Conservation (phyloP, 2,797 vertebrate genomes). For the Emydoidea blandingii region DNA sequence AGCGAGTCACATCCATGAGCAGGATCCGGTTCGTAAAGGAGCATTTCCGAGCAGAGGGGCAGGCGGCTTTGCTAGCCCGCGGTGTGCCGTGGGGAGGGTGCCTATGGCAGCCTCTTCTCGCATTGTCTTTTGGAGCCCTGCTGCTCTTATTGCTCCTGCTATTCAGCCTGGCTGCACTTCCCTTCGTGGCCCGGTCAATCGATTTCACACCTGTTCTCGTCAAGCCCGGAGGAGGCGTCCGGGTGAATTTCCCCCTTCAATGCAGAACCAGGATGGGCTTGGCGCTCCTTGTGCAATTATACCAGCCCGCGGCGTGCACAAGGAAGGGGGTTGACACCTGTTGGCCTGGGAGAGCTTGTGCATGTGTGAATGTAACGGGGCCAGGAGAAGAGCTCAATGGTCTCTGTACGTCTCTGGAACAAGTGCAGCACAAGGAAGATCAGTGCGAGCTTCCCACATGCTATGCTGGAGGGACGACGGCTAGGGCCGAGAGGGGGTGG, state of each 20-base stretch:
- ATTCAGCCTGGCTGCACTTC: neutral
- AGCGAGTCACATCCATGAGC: neutral
- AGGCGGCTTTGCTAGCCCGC: neutral
- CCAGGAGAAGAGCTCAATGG: neutral
- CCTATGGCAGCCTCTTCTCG: neutral
- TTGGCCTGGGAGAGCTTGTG: neutral
- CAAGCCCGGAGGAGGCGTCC: neutral
- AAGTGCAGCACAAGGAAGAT: neutral
- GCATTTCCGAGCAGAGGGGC: neutral
- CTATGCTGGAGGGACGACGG: too few relatives aligned
- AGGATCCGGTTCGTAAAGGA: neutral
- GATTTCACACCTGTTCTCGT: neutral
- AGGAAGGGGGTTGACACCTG: neutral
- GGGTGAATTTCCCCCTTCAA: neutral
- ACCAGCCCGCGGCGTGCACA: fast-evolving
- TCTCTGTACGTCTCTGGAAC: neutral
- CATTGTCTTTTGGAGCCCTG: neutral
- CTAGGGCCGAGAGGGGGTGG: too few relatives aligned
- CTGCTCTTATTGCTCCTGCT: fast-evolving
- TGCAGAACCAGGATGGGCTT: neutral
- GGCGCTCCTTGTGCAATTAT: neutral
- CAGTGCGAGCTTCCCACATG: neutral
- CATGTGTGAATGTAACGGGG: neutral
- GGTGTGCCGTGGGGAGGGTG: fast-evolving
- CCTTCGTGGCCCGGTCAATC: neutral